These are phyloP conservation scores for Argyrosomus japonicus DNA, from an alignment of 2,113 vertebrate species.

Conservation along the genomic window DNA sequence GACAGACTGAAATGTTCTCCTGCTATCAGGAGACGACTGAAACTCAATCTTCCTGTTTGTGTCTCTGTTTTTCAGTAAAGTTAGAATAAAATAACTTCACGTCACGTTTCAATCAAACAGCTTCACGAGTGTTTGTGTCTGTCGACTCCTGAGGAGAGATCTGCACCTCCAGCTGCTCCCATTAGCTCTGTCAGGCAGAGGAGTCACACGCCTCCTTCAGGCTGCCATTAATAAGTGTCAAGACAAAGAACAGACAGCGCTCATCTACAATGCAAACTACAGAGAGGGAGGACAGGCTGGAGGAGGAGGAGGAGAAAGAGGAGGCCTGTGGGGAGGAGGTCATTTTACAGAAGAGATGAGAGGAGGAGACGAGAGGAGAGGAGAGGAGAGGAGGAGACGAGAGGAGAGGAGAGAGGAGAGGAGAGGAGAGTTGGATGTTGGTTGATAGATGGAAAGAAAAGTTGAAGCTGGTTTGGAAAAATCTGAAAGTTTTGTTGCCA, in stretches of 20 bases:
- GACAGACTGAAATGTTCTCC: background rate
- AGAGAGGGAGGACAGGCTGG: conserved; percentile 9
- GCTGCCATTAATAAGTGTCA: too few species aligned
- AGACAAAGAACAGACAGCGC: too few species aligned
- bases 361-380: background rate
- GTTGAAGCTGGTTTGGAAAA: conserved; percentile 17
- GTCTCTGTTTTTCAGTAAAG: too few species aligned
- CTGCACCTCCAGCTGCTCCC: too few species aligned
- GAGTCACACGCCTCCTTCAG: too few species aligned
- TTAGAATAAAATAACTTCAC: too few species aligned
- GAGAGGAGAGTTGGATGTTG: background rate
- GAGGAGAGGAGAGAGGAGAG: background rate
- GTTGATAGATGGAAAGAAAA: conserved; percentile 27
- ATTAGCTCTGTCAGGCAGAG: too few species aligned
- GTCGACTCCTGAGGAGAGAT: too few species aligned
- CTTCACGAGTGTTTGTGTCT: too few species aligned
- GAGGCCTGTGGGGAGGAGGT: conserved; percentile 40
- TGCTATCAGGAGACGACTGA: too few species aligned
- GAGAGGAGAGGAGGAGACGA: background rate
- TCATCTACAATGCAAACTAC: conserved; percentile 30
- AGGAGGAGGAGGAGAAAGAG: conserved; percentile 42
- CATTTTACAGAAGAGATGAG: background rate
- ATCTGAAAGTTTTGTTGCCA: conserved; percentile 12
- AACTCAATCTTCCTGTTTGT: too few species aligned
- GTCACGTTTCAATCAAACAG: too few species aligned